Conservation (phyloP, 2,888 invertebrate species). For the Caenorhabditis wallacei region DNA sequence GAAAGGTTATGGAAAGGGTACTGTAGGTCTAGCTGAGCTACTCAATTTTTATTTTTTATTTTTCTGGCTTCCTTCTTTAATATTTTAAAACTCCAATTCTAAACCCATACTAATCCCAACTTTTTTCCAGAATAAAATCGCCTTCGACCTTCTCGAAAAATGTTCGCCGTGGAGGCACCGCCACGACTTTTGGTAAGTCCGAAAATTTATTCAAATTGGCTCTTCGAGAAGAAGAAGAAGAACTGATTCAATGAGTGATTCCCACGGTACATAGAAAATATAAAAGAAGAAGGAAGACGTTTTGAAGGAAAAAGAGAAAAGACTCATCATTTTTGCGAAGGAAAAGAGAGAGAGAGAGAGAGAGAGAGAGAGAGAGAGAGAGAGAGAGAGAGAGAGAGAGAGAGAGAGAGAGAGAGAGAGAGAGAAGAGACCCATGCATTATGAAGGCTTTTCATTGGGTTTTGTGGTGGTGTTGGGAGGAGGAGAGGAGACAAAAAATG, state of each 20-base stretch:
- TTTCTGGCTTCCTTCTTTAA: too few species aligned
- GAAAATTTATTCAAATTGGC: conserved; percentile 36
- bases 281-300: background rate
- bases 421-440: conserved; percentile 43
- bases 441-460: conserved; percentile 43
- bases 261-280: conserved; percentile 36
- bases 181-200: conserved; percentile 41
- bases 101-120: too few species aligned
- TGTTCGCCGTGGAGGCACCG: conserved; percentile 44
- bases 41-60: too few species aligned
- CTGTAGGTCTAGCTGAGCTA: too few species aligned
- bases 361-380: too few species aligned
- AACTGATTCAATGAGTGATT: conserved; percentile 35
- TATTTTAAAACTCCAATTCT: too few species aligned
- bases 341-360: background rate
- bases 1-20: too few species aligned
- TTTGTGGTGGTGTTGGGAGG: conserved; percentile 28
- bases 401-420: background rate
- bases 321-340: conserved; percentile 35
- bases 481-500: background rate
- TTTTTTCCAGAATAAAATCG: too few species aligned
- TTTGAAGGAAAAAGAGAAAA: background rate
- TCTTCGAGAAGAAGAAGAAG: background rate
- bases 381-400: background rate
- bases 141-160: background rate